A percentile compares a stretch with the other conserved stretches of the same genome.
phyloP scores from a whole-genome alignment of 2,888 invertebrate genomes.

The Drosophila infuscata region DNA sequence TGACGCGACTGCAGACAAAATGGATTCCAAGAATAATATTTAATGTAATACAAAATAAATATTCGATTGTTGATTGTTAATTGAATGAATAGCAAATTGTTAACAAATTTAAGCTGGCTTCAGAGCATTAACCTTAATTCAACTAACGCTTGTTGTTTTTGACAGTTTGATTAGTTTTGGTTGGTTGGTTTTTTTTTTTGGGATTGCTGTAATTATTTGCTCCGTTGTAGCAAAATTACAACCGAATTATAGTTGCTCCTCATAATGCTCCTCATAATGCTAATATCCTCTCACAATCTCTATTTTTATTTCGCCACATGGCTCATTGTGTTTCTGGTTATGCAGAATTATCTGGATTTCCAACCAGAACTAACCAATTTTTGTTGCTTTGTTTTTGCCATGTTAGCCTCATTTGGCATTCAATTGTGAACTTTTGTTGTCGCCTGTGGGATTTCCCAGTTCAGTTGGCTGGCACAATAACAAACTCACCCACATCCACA shows the following conservation, averaged over 20 bases:
- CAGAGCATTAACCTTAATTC: background rate
- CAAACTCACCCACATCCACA: background rate
- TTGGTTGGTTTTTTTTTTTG: background rate
- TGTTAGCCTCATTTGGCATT: slow-evolving; percentile 41
- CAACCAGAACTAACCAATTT: slow-evolving; percentile 5
- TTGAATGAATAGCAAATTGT: background rate
- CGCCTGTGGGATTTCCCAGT: slow-evolving; percentile 34
- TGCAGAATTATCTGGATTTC: slow-evolving; percentile 23
- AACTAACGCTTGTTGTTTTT: background rate
- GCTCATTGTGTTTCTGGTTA: slow-evolving; percentile 9
- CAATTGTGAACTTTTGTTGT: slow-evolving; percentile 36
- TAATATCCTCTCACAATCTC: background rate
- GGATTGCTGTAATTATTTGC: slow-evolving; percentile 21
- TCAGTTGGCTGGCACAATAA: slow-evolving; percentile 10
- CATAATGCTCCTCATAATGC: background rate
- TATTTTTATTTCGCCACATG: background rate
- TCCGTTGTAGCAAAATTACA: background rate
- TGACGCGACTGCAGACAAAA: background rate
- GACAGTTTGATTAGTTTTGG: background rate
- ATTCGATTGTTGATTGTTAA: background rate
- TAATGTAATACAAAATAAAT: background rate
- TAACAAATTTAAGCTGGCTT: background rate
- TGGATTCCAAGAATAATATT: background rate
- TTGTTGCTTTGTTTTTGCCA: slow-evolving; percentile 7
- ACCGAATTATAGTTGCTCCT: background rate